phyloP scores from a whole-genome alignment of 2,888 invertebrate species.

The Oligia latruncula region DNA sequence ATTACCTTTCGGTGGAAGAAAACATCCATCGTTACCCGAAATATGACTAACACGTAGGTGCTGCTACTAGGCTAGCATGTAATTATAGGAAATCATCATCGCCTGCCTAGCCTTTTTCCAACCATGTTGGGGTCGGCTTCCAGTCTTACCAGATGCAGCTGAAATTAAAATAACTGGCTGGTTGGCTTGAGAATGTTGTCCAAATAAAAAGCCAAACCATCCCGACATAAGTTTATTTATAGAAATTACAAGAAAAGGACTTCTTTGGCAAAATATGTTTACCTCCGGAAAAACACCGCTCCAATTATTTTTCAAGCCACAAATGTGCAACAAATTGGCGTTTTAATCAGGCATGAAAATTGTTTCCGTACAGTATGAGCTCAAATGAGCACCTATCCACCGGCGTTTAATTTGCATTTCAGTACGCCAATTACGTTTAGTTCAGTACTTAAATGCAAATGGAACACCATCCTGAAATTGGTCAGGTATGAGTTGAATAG shows the following conservation, averaged over 20 bases:
- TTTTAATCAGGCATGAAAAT: slow-evolving; percentile 15
- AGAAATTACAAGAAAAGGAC: not conserved
- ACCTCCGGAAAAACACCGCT: not conserved
- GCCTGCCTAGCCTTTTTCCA: not conserved
- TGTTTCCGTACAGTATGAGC: slow-evolving; percentile 13
- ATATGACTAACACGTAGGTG: not conserved
- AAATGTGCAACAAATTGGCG: not conserved
- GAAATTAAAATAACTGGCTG: not conserved
- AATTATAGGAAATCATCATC: not conserved
- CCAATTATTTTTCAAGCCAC: not conserved
- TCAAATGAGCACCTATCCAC: not conserved
- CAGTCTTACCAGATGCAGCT: not conserved
- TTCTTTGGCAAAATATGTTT: not conserved
- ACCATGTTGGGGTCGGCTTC: not conserved
- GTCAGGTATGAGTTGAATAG: slow-evolving; percentile 25
- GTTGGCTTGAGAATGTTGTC: not conserved
- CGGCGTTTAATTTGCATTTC: slow-evolving; percentile 45
- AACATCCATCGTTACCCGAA: not conserved
- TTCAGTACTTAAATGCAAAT: slow-evolving; percentile 47
- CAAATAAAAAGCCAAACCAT: not conserved
- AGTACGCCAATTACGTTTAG: slow-evolving; percentile 35
- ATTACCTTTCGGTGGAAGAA: not conserved
- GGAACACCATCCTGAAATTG: slow-evolving; percentile 22
- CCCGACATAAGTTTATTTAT: not conserved
- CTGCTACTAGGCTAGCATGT: not conserved